Conservation (phyloP, 2,888 invertebrate species). For the Eilema sororculum region DNA sequence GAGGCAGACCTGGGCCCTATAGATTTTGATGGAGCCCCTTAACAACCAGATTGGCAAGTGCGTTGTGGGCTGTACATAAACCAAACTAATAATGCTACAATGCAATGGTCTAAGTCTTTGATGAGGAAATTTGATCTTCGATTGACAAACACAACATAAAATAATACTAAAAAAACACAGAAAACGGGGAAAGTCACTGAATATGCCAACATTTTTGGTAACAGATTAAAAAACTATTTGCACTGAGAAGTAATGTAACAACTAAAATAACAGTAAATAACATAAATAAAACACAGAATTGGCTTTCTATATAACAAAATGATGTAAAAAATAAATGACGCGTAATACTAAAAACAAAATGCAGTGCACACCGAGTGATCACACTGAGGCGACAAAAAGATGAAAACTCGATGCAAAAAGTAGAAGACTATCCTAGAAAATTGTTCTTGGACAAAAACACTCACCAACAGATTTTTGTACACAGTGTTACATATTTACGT, state of each 20-base stretch:
- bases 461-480: too few species aligned
- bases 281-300: neutral
- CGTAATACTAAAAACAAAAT: slow-evolving; percentile 2
- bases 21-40: too few species aligned
- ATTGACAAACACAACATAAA: too few species aligned
- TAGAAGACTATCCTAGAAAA: slow-evolving; percentile 1
- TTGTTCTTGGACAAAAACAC: neutral
- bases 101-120: too few species aligned
- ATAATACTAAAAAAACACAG: neutral
- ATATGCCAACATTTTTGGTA: neutral
- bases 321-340: neutral
- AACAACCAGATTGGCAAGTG: too few species aligned
- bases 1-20: too few species aligned
- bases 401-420: neutral
- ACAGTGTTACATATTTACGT: too few species aligned
- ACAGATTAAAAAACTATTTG: neutral
- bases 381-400: neutral
- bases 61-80: too few species aligned
- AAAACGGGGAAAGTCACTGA: neutral
- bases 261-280: neutral
- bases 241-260: neutral
- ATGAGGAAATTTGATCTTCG: too few species aligned
- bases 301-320: neutral
- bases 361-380: neutral
- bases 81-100: too few species aligned